Evolutionary conservation across 1,140 invertebrate species (phyloP).

Genomic region (Nasonia giraulti): DNA sequence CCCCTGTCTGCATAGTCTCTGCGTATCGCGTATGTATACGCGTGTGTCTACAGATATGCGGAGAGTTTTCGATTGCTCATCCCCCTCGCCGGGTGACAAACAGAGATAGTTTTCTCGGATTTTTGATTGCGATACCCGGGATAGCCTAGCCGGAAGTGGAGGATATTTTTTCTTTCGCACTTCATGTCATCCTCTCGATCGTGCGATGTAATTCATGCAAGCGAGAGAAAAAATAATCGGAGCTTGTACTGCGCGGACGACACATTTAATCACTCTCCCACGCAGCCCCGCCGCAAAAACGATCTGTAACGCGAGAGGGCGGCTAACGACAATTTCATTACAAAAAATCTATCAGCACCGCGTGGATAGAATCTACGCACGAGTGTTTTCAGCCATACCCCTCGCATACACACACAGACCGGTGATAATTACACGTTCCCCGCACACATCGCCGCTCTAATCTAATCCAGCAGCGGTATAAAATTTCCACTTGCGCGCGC

Average conservation of each 20-base stretch:
- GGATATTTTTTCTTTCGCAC: background rate
- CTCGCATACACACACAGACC: background rate
- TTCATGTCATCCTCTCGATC: background rate
- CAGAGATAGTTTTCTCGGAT: slow-evolving; percentile 23
- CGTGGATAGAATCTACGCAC: slow-evolving; percentile 24
- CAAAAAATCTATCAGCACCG: slow-evolving; percentile 27
- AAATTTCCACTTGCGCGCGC: slow-evolving; percentile 23
- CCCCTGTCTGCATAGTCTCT: background rate
- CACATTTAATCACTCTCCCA: background rate
- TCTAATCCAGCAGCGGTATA: slow-evolving; percentile 40
- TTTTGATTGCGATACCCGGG: background rate
- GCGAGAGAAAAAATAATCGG: too few species aligned
- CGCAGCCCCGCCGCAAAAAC: background rate
- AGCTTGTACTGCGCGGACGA: too few species aligned
- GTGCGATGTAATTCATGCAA: background rate
- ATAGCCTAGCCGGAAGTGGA: background rate
- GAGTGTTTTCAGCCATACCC: background rate
- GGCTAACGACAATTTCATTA: background rate
- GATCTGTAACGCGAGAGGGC: background rate
- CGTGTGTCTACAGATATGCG: background rate
- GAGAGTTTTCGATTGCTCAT: background rate
- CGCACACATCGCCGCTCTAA: slow-evolving; percentile 34
- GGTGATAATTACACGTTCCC: slow-evolving; percentile 43
- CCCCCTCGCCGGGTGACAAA: slow-evolving; percentile 18
- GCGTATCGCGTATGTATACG: background rate